Evolutionary conservation across 2,888 invertebrate genomes (phyloP), one percentile per base, ranked within the genome.

Genomic region (Mesorhabditis sp.): DNA sequence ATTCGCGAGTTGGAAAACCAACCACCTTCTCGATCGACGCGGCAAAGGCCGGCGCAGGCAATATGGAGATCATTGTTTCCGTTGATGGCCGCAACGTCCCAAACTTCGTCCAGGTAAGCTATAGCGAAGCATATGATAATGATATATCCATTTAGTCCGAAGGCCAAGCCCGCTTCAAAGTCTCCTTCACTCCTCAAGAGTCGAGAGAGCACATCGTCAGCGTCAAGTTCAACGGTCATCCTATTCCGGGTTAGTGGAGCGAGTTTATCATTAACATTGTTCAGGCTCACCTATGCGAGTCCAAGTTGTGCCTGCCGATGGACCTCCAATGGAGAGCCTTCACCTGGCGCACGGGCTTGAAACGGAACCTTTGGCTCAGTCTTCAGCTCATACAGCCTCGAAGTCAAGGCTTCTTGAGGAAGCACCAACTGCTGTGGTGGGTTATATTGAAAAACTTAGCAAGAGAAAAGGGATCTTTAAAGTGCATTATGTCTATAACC

Each of bases 81-180:
- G 95, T 95, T 3, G 93, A 92, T 83, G 94, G 94, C 13, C 91
- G 94, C 84, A 97, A 97, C 87, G 95, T 97, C 15, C 96, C 96
- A 7, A 97, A 97, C 88, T 96, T 94, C 86, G 96, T 97, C 1
- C 83, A 83, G 74, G 80, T 70, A 41, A 63, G 7, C n/a, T 10
- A 45, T 13, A 2, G n/a, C 1, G n/a, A 50, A 10, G n/a, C 58
- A 50, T 50, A 94, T 95, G 85, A 28, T 28, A 28, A 28, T 93
- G 28, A 28, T 28, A 28, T 28, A 28, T 28, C 28, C 28, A 28
- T 28, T 28, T 28, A 63, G 58, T 50, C 58, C 58, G 58, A 50
- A 50, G 58, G 58, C n/a, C 58, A 50, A 50, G 58, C 58, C n/a
- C 58, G 58, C n/a, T 45, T 67, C 85, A 87, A 91, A 86, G 92